Evolutionary conservation across 2,113 vertebrate genomes (phyloP).

Genomic region (Ceratotherium simum): DNA sequence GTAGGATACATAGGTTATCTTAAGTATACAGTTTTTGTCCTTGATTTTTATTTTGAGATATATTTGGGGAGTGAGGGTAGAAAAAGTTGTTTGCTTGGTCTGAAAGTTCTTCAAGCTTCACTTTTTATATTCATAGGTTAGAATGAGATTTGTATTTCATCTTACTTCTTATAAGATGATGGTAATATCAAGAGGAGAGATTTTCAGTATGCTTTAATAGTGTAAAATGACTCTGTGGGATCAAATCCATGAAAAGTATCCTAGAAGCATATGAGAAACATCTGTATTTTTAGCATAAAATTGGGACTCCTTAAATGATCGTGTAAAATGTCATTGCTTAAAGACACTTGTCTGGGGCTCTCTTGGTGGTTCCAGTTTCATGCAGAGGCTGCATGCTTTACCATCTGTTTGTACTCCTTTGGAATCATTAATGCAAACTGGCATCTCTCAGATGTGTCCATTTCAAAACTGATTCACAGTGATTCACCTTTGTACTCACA

Average conservation of each 20-base stretch:
- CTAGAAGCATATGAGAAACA: conserved; percentile 46
- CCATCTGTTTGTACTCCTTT: neutral
- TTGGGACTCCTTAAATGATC: neutral
- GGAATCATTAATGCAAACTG: neutral
- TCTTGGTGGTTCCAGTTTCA: neutral
- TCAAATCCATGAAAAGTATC: neutral
- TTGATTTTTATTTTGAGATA: neutral
- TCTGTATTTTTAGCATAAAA: conserved; percentile 33
- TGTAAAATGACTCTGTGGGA: neutral
- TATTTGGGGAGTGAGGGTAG: neutral
- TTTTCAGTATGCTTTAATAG: neutral
- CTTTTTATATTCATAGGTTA: neutral
- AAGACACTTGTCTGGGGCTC: conserved; percentile 40
- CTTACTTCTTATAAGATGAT: neutral
- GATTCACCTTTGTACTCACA: neutral
- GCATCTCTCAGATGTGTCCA: neutral
- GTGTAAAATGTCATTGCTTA: conserved; percentile 38
- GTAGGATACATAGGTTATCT: neutral
- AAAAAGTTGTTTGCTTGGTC: neutral
- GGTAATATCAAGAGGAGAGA: neutral
- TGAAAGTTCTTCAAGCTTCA: neutral
- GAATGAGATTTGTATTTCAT: neutral
- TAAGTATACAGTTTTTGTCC: neutral
- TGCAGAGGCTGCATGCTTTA: neutral
- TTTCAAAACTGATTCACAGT: neutral